Conservation (phyloP, 2,797 vertebrate species). For the Anas flavirostris region DNA sequence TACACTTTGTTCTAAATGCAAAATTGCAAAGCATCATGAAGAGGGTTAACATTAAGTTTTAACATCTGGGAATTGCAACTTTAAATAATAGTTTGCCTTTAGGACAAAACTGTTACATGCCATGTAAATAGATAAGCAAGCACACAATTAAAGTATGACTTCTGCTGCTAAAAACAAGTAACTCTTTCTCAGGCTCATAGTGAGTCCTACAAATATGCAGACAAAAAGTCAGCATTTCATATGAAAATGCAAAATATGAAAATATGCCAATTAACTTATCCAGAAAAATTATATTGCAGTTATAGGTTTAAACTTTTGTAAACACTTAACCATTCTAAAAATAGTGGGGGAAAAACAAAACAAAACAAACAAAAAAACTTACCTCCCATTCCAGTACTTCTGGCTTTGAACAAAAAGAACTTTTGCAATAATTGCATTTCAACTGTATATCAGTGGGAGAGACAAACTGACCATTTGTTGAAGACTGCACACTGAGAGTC, state of each 20-base stretch:
- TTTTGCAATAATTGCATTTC: constrained; percentile 97
- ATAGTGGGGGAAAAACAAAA: neutral
- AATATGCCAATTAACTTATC: neutral
- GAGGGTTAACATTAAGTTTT: neutral
- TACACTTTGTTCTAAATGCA: constrained; percentile 91
- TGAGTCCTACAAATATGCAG: neutral
- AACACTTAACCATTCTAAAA: neutral
- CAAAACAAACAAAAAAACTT: constrained; percentile 50
- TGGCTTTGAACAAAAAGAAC: constrained; percentile 92
- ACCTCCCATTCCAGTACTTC: constrained; percentile 98
- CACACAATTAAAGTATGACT: neutral
- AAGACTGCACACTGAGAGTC: constrained; percentile 88
- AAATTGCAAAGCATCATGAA: constrained; percentile 34
- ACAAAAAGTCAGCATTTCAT: neutral
- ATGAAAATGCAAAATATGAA: neutral
- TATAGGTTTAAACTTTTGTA: neutral
- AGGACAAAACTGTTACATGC: neutral
- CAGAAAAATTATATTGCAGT: neutral
- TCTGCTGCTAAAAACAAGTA: constrained; percentile 5
- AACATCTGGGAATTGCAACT: neutral
- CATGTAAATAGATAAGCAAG: neutral
- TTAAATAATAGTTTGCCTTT: neutral
- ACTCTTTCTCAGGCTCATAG: neutral
- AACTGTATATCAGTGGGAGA: constrained; percentile 87
- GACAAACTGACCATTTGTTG: constrained; percentile 88